Percentiles rank a stretch among this genome's conserved stretches.
Conservation (phyloP, 2,888 invertebrate species). For the Coelinius sp. region DNA sequence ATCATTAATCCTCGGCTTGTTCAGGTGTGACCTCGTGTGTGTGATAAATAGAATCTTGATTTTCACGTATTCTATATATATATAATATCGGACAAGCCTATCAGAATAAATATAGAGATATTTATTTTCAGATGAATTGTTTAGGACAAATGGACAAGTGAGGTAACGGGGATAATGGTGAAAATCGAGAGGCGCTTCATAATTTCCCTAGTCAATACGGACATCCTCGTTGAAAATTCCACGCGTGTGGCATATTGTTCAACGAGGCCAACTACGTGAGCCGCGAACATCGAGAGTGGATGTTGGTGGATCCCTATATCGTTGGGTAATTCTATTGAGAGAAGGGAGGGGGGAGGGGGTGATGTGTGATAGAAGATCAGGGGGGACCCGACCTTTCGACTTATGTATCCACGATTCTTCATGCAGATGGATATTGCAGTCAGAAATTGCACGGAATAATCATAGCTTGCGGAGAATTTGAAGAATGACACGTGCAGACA, state of each 20-base stretch:
- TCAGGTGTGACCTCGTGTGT: constrained; percentile 26
- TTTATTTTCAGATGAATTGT: constrained; percentile 9
- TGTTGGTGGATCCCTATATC: background rate
- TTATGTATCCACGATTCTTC: background rate
- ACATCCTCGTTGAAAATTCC: constrained; percentile 38
- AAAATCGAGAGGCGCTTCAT: constrained; percentile 21
- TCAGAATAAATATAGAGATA: background rate
- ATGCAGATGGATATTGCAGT: background rate
- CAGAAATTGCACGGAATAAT: too few relatives aligned
- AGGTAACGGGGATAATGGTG: constrained; percentile 1
- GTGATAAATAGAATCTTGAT: constrained; percentile 38
- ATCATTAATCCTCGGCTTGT: constrained; percentile 33
- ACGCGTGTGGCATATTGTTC: constrained; percentile 39
- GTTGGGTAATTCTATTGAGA: background rate
- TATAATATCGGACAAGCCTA: background rate
- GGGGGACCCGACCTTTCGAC: background rate
- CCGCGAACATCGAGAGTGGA: background rate
- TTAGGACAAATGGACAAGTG: background rate
- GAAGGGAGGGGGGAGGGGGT: background rate
- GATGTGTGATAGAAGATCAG: background rate
- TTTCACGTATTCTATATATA: constrained; percentile 25
- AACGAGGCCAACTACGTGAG: constrained; percentile 41
- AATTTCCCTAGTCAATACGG: constrained; percentile 41
- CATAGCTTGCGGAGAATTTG: too few relatives aligned
- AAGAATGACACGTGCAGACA: too few relatives aligned